phyloP scores from a whole-genome alignment of 2,888 invertebrate species.

The Nysson spinosus region DNA sequence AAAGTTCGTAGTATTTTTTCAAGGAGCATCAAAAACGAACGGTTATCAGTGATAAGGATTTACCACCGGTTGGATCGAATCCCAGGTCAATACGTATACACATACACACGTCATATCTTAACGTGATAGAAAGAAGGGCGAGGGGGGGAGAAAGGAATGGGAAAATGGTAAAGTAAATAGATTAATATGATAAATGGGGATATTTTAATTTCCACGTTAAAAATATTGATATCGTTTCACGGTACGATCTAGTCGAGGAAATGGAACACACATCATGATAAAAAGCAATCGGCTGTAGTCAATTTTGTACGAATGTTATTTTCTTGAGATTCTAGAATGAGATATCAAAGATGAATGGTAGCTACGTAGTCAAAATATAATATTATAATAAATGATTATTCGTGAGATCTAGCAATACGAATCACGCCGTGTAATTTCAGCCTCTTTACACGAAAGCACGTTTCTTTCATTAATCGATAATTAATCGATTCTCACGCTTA shows the following conservation, averaged over 20 bases:
- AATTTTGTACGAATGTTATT: slow-evolving; percentile 76
- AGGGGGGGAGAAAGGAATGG: slow-evolving; percentile 8
- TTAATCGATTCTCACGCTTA: background rate
- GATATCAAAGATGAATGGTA: slow-evolving; percentile 56
- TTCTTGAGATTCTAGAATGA: slow-evolving; percentile 66
- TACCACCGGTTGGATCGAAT: slow-evolving; percentile 56
- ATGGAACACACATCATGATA: too few species aligned
- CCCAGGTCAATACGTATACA: slow-evolving; percentile 67
- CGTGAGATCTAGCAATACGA: slow-evolving; percentile 43
- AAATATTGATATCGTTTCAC: slow-evolving; percentile 41
- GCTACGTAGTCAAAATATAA: slow-evolving; percentile 49
- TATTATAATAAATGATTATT: slow-evolving; percentile 49
- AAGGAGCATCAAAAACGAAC: slow-evolving; percentile 28
- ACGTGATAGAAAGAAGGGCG: slow-evolving; percentile 9
- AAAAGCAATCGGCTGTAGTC: slow-evolving; percentile 76
- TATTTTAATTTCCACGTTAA: slow-evolving; percentile 48
- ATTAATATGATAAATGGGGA: slow-evolving; percentile 17
- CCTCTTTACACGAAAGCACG: slow-evolving; percentile 7
- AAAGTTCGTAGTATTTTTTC: slow-evolving; percentile 47
- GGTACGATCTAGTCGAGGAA: slow-evolving; percentile 47
- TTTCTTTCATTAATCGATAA: background rate
- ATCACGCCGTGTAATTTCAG: slow-evolving; percentile 19
- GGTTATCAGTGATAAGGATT: too few species aligned
- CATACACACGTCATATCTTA: slow-evolving; percentile 64
- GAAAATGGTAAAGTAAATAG: slow-evolving; percentile 18